Evolutionary conservation across 2,888 invertebrate genomes (phyloP).

Genomic region (Amphimallon solstitiale): DNA sequence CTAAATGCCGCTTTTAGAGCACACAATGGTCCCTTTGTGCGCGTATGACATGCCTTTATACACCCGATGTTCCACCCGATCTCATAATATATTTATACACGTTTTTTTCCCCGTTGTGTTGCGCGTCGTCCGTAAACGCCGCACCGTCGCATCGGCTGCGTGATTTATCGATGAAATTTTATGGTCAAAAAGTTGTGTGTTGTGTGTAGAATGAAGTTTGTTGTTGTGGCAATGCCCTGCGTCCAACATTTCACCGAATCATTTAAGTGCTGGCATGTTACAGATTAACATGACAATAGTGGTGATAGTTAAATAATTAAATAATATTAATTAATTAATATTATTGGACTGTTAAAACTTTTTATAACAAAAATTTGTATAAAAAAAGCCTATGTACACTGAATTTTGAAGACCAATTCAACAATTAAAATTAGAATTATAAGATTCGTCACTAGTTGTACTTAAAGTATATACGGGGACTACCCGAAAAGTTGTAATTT

Average conservation of each 20-base stretch:
- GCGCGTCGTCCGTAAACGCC: background rate
- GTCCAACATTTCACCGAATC: background rate
- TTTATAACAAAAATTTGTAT: too few relatives aligned
- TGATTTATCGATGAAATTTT: constrained; percentile 33
- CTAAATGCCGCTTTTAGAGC: constrained; percentile 49
- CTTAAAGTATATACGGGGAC: too few relatives aligned
- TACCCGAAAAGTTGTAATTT: too few relatives aligned
- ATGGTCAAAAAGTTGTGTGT: constrained; percentile 26
- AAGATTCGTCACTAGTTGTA: too few relatives aligned
- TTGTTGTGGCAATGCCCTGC: background rate
- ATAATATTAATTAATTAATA: too few relatives aligned
- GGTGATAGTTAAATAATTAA: too few relatives aligned
- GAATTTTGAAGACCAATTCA: too few relatives aligned
- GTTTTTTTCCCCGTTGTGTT: background rate
- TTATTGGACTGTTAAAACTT: too few relatives aligned
- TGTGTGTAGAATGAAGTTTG: background rate
- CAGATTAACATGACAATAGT: too few relatives aligned
- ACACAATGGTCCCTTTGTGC: constrained; percentile 47
- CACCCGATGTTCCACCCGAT: constrained; percentile 35
- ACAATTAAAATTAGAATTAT: too few relatives aligned
- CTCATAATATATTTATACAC: constrained; percentile 26
- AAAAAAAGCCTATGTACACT: too few relatives aligned
- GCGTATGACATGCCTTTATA: constrained; percentile 44
- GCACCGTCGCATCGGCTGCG: background rate
- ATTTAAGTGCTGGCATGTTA: background rate